Percentiles rank a stretch among this genome's conserved stretches.
phyloP scores from a whole-genome alignment of 2,797 vertebrate species.

The Morus bassanus region DNA sequence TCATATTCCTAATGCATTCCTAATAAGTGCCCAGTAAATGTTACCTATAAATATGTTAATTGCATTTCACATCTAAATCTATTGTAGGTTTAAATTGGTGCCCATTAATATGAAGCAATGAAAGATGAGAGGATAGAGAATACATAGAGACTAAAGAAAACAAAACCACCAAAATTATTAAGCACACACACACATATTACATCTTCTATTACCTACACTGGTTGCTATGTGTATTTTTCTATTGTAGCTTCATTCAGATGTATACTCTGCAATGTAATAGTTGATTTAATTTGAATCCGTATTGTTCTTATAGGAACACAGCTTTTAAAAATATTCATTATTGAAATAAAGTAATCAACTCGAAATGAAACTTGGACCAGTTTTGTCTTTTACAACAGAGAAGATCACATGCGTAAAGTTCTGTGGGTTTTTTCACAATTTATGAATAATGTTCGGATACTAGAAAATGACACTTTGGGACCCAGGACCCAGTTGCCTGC shows the following conservation, averaged over 20 bases:
- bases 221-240: conserved; percentile 60
- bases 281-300: conserved; percentile 29
- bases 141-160: conserved; percentile 47
- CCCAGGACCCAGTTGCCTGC: background rate
- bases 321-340: conserved; percentile 64
- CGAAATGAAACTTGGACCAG: conserved; percentile 51
- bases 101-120: conserved; percentile 67
- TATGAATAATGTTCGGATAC: background rate
- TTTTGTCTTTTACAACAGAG: conserved; percentile 38
- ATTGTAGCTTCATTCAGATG: conserved; percentile 54
- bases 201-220: conserved; percentile 7
- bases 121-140: conserved; percentile 57
- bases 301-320: conserved; percentile 63
- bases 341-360: conserved; percentile 80
- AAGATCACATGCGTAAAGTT: background rate
- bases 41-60: conserved; percentile 32
- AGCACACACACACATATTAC: background rate
- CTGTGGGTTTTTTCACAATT: background rate
- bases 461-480: background rate
- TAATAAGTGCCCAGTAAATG: conserved; percentile 18
- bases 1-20: conserved; percentile 4
- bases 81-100: conserved; percentile 40
- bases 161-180: conserved; percentile 35
- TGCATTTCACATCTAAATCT: conserved; percentile 42
- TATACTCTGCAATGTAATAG: conserved; percentile 48